A percentile compares a stretch with the other conserved stretches of the same genome.
These are phyloP conservation scores for Branchipolynoe longqiensis DNA, from an alignment of 2,888 invertebrate genomes.

Conservation along the genomic window DNA sequence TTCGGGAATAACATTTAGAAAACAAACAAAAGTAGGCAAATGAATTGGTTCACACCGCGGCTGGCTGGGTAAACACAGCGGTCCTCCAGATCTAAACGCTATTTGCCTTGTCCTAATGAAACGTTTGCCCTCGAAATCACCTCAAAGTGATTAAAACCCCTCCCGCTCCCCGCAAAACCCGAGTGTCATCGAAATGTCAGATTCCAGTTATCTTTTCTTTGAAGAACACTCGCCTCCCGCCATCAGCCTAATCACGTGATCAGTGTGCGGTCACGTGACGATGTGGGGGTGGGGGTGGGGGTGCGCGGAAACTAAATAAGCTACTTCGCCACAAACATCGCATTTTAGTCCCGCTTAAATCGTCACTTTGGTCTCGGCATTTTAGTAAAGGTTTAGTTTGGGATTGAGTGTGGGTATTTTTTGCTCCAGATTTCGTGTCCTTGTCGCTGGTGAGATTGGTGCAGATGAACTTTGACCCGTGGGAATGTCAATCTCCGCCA, in stretches of 20 bases:
- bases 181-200: constrained; percentile 10
- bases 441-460: background rate
- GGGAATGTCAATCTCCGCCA: no score
- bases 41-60: no score
- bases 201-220: constrained; percentile 35
- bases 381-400: no score
- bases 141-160: constrained; percentile 39
- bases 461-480: background rate
- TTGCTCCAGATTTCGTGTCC: background rate
- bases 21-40: no score
- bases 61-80: background rate
- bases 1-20: no score
- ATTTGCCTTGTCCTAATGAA: constrained; percentile 5
- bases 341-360: constrained; percentile 40
- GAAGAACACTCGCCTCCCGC: background rate
- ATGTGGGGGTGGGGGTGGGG: background rate
- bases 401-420: background rate
- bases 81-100: background rate
- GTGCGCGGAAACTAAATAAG: background rate
- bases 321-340: background rate
- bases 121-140: constrained; percentile 34
- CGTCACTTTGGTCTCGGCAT: constrained; percentile 24
- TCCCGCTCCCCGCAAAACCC: no score
- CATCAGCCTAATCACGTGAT: constrained; percentile 1
- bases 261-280: constrained; percentile 14